phyloP scores from a whole-genome alignment of 2,888 invertebrate genomes.

The Seira ritae region DNA sequence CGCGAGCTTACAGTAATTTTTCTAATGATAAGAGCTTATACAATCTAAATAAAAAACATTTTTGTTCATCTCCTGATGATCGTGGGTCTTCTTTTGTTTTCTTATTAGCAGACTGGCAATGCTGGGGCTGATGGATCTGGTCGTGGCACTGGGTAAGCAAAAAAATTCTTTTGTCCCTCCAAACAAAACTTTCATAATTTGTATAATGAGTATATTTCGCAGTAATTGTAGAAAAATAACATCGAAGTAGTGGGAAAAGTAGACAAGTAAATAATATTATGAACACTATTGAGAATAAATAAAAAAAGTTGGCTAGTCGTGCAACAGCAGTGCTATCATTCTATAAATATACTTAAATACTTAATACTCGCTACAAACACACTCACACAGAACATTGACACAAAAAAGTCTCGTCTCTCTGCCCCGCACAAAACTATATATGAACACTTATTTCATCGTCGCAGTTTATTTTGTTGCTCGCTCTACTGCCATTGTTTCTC shows the following conservation, averaged over 20 bases:
- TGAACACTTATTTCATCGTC: not conserved
- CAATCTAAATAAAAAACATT: not conserved
- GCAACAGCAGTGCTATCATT: too few relatives aligned
- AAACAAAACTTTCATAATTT: constrained; percentile 6
- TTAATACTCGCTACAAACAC: not conserved
- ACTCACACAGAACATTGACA: not conserved
- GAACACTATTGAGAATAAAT: not conserved
- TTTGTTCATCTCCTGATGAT: constrained; percentile 53
- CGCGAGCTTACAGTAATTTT: not conserved
- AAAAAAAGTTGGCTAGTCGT: too few relatives aligned
- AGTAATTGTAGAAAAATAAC: constrained; percentile 1
- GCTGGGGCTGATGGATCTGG: constrained; percentile 87
- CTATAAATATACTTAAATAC: too few relatives aligned
- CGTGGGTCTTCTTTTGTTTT: constrained; percentile 76
- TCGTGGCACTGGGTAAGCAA: constrained; percentile 86
- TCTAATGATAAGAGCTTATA: not conserved
- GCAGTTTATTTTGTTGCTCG: constrained; percentile 9
- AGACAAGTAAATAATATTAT: not conserved
- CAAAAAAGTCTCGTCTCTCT: not conserved
- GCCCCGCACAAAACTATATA: not conserved
- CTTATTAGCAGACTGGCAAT: constrained; percentile 85
- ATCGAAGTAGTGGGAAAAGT: constrained; percentile 3
- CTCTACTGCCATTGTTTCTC: too few relatives aligned
- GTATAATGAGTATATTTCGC: not conserved
- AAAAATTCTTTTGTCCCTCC: constrained; percentile 35